phyloP scores from a whole-genome alignment of 2,113 vertebrate genomes.

The Cebidichthys violaceus region DNA sequence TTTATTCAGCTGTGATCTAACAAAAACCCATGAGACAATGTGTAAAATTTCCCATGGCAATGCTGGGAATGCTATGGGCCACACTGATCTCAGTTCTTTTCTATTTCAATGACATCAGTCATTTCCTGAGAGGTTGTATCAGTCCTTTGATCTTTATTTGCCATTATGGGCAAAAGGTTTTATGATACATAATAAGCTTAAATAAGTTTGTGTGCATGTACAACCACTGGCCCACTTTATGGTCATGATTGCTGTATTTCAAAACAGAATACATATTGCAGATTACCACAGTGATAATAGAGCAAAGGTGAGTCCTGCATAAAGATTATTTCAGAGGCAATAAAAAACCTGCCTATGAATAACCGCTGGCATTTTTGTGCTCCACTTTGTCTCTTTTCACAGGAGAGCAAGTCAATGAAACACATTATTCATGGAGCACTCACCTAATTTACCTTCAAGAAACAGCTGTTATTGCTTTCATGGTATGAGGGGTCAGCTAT shows the following conservation, averaged over 20 bases:
- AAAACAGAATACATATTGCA: slow-evolving; percentile 2
- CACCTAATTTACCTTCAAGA: slow-evolving; percentile 68
- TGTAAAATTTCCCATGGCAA: slow-evolving; percentile 47
- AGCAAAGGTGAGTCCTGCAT: slow-evolving; percentile 47
- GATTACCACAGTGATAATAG: background rate
- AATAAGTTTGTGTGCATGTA: background rate
- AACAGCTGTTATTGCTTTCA: slow-evolving; percentile 78
- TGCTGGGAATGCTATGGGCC: slow-evolving; percentile 12
- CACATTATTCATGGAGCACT: slow-evolving; percentile 75
- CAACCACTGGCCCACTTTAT: background rate
- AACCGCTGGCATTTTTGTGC: slow-evolving; percentile 59
- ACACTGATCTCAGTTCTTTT: slow-evolving; percentile 41
- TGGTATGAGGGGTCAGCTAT: slow-evolving; percentile 52
- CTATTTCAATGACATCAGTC: slow-evolving; percentile 25
- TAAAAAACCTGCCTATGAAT: slow-evolving; percentile 54
- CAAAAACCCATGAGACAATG: slow-evolving; percentile 10
- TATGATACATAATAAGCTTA: background rate
- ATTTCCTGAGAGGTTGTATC: slow-evolving; percentile 26
- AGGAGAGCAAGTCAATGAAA: slow-evolving; percentile 77
- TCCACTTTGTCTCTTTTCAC: slow-evolving; percentile 63
- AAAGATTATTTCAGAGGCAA: slow-evolving; percentile 69
- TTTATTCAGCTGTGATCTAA: slow-evolving; percentile 39
- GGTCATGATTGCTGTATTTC: background rate
- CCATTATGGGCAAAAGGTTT: slow-evolving; percentile 11
- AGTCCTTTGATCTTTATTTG: slow-evolving; percentile 16